Conservation (phyloP, 2,888 invertebrate genomes). For the Nebria brevicollis region DNA sequence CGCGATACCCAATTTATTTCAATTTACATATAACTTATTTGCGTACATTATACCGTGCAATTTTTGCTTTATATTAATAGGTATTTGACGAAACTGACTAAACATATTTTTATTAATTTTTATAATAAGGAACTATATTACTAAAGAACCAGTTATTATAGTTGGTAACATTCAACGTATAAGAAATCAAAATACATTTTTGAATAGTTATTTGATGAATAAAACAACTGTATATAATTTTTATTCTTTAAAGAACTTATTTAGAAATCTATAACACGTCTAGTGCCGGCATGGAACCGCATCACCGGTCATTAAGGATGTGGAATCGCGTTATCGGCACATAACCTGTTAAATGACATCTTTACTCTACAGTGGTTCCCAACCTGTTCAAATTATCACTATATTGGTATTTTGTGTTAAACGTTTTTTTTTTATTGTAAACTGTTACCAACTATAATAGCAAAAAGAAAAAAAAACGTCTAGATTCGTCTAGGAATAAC, state of each 20-base stretch:
- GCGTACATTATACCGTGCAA: too few relatives aligned
- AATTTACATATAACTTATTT: too few relatives aligned
- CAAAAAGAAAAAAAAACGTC: neutral
- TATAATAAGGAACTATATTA: neutral
- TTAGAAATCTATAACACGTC: neutral
- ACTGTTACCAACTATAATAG: neutral
- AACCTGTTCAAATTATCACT: neutral
- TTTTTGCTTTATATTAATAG: neutral
- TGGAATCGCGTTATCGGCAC: too few relatives aligned
- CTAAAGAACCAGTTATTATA: neutral
- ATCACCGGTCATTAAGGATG: too few relatives aligned
- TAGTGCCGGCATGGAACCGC: too few relatives aligned
- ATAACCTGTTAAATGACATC: too few relatives aligned
- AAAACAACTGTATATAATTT: too few relatives aligned
- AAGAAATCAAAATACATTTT: too few relatives aligned
- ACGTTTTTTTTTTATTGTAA: neutral
- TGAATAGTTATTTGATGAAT: too few relatives aligned
- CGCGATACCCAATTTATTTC: too few relatives aligned
- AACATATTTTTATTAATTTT: neutral
- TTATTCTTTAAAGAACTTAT: neutral
- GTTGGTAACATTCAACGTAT: neutral
- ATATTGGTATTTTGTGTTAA: too few relatives aligned
- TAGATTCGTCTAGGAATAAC: neutral
- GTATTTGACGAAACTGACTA: neutral
- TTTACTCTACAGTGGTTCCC: neutral